Base-by-base conservation (phyloP, 2,888 invertebrate genomes). In the Phortica okadai region DNA sequence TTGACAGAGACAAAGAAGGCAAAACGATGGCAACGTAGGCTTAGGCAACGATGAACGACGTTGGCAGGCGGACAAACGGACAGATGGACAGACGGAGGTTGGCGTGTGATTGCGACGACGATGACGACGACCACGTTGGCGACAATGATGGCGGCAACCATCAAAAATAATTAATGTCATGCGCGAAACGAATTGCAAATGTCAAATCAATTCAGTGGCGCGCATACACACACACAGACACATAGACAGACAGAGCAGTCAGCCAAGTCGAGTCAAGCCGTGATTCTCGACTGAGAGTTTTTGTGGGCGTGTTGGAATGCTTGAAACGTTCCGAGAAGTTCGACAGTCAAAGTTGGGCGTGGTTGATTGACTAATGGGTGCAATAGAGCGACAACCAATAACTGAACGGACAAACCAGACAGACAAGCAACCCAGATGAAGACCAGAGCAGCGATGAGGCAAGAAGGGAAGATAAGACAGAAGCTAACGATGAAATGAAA, bases 141-240 rank as follows among this genome's bases (percentile, higher is more conserved):
- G 21, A 21, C 21, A 6, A 8, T 6, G 14, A 8, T 50, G 56
- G 11, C 8, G 21, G 58, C 59, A 58, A 45, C 54, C 78, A 81
- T 81, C 76, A 76, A 72, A 77, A 76, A 79, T 81, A 81, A 81
- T 81, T 81, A 81, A 80, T 81, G 81, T 75, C 76, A 80, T 79
- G 75, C 58, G 75, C 76, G 73, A 78, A 76, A 66, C 73, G 59
- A 80, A 73, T 69, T 56, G 73, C 67, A 74, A 74, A 56, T 75
- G 59, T 77, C 74, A 64, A 74, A 62, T 62, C 16, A 74, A 74
- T 73, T n/a, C 50, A n/a, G 66, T 11, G 66, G 33, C 25, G 33
- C 6, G 7, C 73, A 44, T 50, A n/a, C 58, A 14, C 41, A n/a
- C 16, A 58, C 69, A 11, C 33, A 41, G 45, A n/a, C n/a, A 16